phyloP scores from a whole-genome alignment of 2,113 vertebrate genomes.

The Oryzias melastigma region DNA sequence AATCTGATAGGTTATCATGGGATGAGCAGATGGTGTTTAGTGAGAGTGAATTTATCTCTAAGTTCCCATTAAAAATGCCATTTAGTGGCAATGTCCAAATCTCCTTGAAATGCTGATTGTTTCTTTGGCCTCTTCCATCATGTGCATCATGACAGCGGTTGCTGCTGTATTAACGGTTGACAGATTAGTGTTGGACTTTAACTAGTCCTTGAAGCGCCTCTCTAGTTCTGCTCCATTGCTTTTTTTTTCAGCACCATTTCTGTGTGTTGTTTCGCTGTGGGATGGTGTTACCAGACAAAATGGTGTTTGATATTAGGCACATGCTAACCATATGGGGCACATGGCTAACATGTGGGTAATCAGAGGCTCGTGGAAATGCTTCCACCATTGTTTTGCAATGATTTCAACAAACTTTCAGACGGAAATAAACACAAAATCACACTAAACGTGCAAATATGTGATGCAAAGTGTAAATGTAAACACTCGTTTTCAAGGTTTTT shows the following conservation, averaged over 20 bases:
- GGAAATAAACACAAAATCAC: conserved; percentile 12
- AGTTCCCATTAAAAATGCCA: conserved; percentile 54
- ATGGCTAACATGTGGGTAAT: conserved; percentile 18
- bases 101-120: conserved; percentile 56
- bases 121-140: conserved; percentile 43
- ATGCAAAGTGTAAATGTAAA: not conserved
- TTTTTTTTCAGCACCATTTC: too few species aligned
- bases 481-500: conserved; percentile 12
- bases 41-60: conserved; percentile 45
- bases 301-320: not conserved
- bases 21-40: conserved; percentile 52
- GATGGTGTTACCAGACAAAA: not conserved
- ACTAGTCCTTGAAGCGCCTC: too few species aligned
- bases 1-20: conserved; percentile 49
- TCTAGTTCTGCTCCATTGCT: too few species aligned
- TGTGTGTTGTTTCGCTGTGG: not conserved
- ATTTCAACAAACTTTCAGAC: conserved; percentile 16
- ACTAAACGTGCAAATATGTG: conserved; percentile 1
- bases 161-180: conserved; percentile 18
- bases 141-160: conserved; percentile 47
- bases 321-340: conserved; percentile 20
- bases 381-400: conserved; percentile 26
- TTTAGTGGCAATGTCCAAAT: conserved; percentile 51
- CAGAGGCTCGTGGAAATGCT: conserved; percentile 17
- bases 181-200: conserved; percentile 29